Conservation (phyloP, 2,888 invertebrate species). For the Chalcis sispes region DNA sequence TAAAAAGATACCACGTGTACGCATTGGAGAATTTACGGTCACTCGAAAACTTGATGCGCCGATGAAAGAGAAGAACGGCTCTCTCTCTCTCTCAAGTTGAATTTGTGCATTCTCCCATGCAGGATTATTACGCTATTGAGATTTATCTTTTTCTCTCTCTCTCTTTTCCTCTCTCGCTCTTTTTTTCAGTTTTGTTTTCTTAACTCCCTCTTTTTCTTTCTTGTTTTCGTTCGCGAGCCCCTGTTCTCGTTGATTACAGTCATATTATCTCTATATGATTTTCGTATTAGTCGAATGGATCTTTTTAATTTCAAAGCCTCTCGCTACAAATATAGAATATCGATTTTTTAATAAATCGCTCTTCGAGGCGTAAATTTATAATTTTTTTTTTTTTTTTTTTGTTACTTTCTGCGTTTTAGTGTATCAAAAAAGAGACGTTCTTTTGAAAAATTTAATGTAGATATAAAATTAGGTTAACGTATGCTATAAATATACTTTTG, state of each 20-base stretch:
- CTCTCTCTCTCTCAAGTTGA: slow-evolving; percentile 23
- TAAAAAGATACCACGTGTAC: too few relatives aligned
- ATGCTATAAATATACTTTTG: too few relatives aligned
- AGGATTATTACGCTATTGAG: slow-evolving; percentile 18
- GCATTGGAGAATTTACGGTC: slow-evolving; percentile 28
- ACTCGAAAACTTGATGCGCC: slow-evolving; percentile 46
- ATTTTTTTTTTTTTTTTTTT: slow-evolving; percentile 20
- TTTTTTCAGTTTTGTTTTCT: slow-evolving; percentile 27
- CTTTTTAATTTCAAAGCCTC: slow-evolving; percentile 40
- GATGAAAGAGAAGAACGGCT: slow-evolving; percentile 14
- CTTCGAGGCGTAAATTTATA: slow-evolving; percentile 30
- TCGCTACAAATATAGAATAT: slow-evolving; percentile 20
- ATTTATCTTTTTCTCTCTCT: slow-evolving; percentile 16
- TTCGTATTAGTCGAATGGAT: slow-evolving; percentile 8
- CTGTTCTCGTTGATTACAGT: background rate
- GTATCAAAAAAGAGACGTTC: slow-evolving; percentile 23
- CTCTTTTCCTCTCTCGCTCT: slow-evolving; percentile 20
- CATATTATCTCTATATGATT: slow-evolving; percentile 24
- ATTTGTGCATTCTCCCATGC: background rate
- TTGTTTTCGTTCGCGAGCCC: background rate
- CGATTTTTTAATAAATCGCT: slow-evolving; percentile 41
- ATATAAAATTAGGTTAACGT: slow-evolving; percentile 1
- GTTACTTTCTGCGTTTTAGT: background rate
- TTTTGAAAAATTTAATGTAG: background rate
- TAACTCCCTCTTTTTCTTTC: slow-evolving; percentile 3